Conservation (phyloP, 2,888 invertebrate species). For the Rhamnusium bicolor region DNA sequence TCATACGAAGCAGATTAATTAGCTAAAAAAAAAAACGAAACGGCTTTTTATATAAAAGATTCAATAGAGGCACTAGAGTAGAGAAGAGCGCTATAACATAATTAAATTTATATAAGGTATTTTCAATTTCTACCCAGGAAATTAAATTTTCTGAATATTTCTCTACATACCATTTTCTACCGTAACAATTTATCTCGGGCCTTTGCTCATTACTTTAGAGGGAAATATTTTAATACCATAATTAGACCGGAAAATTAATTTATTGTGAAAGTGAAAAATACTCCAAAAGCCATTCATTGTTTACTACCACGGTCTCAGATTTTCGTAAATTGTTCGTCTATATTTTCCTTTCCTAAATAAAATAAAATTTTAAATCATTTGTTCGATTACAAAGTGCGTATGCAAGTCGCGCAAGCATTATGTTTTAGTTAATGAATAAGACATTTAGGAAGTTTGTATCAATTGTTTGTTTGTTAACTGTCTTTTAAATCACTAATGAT, state of each 20-base stretch:
- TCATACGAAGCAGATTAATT: background rate
- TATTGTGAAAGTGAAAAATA: slow-evolving; percentile 1
- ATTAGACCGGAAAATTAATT: slow-evolving; percentile 22
- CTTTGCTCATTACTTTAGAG: background rate
- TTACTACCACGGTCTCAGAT: too few species aligned
- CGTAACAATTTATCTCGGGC: slow-evolving; percentile 10
- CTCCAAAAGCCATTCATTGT: too few species aligned
- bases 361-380: too few species aligned
- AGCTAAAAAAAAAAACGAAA: background rate
- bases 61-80: too few species aligned
- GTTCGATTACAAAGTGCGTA: too few species aligned
- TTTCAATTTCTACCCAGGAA: slow-evolving; percentile 22
- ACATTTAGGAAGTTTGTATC: too few species aligned
- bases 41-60: background rate
- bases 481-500: too few species aligned
- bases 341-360: too few species aligned
- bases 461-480: too few species aligned
- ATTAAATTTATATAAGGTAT: slow-evolving; percentile 23
- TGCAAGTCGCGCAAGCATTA: too few species aligned
- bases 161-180: background rate
- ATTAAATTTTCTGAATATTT: slow-evolving; percentile 22
- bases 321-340: too few species aligned
- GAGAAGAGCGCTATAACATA: background rate
- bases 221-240: slow-evolving; percentile 5
- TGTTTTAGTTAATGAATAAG: too few species aligned